Base-by-base conservation (phyloP, 2,888 invertebrate species). In the Eupsilia transversa region DNA sequence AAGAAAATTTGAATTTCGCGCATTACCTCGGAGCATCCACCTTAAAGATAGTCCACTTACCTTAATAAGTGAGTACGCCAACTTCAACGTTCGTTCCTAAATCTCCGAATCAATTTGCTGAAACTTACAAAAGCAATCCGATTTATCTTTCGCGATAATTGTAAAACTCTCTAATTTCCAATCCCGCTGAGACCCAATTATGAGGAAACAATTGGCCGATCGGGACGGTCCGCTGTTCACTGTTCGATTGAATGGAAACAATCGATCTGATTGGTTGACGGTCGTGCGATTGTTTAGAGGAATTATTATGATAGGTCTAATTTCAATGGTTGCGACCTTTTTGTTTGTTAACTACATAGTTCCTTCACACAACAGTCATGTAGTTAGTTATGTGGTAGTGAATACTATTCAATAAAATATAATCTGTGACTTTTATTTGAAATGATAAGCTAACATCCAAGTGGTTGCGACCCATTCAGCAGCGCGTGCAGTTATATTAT, bases 111-210 rank as follows among this genome's bases (percentile, higher is more conserved):
- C 54, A 79, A 79, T 79, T 72, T 59, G 23, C 57, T 54, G 68
- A 71, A 83, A 78, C 59, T 69, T 74, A 61, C 68, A 65, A 85
- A 87, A 80, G 46, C 83, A 80, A 87, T 85, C 78, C 27, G 54
- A 72, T 74, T 80, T 80, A 79, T 78, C 81, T 57, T 59, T 66
- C 43, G 64, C 12, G 72, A 83, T 86, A 77, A 85, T 85, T 87
- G 87, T 83, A 86, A 87, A 87, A 86, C 78, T 87, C 78, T 74
- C 78, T 78, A 76, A 80, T 80, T 87, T 76, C 74, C 60, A 75
- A 82, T 76, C 54, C 61, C 71, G 60, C 52, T 66, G 77, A 77
- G 74, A 77, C 65, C 72, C 86, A 87, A 86, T 87, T 87, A 87
- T 80, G 83, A 75, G 74, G 75, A 79, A 83, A 85, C 86, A 80